Evolutionary conservation across 2,888 invertebrate species (phyloP).

Genomic region (Synanthedon tipuliformis): DNA sequence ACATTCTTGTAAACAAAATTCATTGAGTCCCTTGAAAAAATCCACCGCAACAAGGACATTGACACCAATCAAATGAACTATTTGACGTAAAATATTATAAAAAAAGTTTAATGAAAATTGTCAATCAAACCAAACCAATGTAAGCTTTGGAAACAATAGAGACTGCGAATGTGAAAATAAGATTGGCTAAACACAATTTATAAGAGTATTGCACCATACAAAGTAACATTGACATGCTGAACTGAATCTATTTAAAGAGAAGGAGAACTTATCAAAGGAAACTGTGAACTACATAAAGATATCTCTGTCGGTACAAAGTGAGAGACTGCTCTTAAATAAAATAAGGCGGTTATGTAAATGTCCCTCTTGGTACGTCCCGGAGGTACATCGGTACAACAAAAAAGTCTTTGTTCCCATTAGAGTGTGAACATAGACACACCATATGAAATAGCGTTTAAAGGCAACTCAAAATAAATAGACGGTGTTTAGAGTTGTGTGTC

Average conservation of each 20-base stretch:
- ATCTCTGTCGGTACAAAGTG: slow-evolving; percentile 36
- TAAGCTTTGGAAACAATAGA: too few species aligned
- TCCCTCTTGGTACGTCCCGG: slow-evolving; percentile 27
- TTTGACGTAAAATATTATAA: too few species aligned
- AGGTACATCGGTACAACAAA: slow-evolving; percentile 39
- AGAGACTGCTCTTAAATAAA: slow-evolving; percentile 42
- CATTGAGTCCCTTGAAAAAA: too few species aligned
- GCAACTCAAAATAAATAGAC: not conserved
- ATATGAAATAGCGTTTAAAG: not conserved
- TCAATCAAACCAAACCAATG: too few species aligned
- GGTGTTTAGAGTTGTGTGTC: too few species aligned
- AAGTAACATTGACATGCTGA: not conserved
- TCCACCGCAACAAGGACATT: too few species aligned
- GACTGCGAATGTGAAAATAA: too few species aligned
- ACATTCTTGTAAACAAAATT: too few species aligned
- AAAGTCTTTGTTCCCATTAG: slow-evolving; percentile 37
- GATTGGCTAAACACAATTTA: too few species aligned
- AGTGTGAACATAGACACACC: slow-evolving; percentile 4
- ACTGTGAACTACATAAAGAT: slow-evolving; percentile 40
- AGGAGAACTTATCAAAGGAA: slow-evolving; percentile 12
- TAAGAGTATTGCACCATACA: too few species aligned
- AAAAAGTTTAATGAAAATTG: too few species aligned
- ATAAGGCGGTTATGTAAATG: slow-evolving; percentile 61
- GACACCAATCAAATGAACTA: too few species aligned
- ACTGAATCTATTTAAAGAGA: slow-evolving; percentile 10